A percentile compares a stretch with the other conserved stretches of the same genome.
phyloP scores from a whole-genome alignment of 1,140 invertebrate genomes.

The Aleiodes sp. region DNA sequence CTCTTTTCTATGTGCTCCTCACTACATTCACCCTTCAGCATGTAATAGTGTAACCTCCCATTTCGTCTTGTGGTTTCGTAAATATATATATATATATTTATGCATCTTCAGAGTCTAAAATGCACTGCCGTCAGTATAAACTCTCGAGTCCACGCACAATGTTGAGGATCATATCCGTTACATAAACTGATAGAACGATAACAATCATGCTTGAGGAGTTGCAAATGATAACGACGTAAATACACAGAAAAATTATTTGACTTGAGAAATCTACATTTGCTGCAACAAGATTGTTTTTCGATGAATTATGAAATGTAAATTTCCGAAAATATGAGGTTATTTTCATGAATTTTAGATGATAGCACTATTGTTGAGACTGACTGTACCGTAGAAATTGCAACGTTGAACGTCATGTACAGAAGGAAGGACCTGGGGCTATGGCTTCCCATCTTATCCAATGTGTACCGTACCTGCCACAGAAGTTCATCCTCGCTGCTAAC shows the following conservation, averaged over 20 bases:
- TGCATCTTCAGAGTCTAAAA: conserved; percentile 48
- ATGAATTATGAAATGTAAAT: too few species aligned
- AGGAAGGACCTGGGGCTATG: conserved; percentile 53
- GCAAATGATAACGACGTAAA: too few species aligned
- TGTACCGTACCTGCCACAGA: not conserved
- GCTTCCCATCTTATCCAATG: conserved; percentile 55
- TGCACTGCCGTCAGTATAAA: conserved; percentile 51
- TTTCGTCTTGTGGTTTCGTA: not conserved
- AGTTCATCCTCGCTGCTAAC: conserved; percentile 9
- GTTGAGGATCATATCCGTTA: too few species aligned
- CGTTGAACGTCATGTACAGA: conserved; percentile 42
- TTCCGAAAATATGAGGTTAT: too few species aligned
- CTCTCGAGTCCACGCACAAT: conserved; percentile 51
- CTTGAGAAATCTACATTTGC: too few species aligned
- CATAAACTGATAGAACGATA: not conserved
- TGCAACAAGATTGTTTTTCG: too few species aligned
- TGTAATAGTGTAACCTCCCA: not conserved
- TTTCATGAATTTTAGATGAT: conserved; percentile 31
- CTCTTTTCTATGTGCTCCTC: not conserved
- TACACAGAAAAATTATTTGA: too few species aligned
- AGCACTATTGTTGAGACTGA: conserved; percentile 37
- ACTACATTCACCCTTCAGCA: not conserved
- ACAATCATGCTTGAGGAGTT: not conserved
- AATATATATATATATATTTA: not conserved
- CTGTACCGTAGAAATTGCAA: conserved; percentile 41